Evolutionary conservation across 2,888 invertebrate genomes (phyloP), one percentile per base, ranked within the genome.

Genomic region (Macrophya alboannulata): DNA sequence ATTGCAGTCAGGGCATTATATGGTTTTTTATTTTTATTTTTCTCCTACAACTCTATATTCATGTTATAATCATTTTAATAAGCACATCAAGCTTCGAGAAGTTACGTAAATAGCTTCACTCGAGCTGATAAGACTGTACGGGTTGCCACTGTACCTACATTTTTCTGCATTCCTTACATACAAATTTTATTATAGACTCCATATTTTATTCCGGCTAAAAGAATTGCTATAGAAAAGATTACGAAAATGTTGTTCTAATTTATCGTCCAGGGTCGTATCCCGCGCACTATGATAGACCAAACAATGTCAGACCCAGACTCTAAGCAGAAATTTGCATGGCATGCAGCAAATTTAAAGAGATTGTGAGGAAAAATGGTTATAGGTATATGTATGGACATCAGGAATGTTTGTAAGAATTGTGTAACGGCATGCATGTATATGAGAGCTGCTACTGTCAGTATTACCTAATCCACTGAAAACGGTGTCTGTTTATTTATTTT

Each of bases 221-320:
- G 12, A 74, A 45, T 74, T n/a, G 9, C 45, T 71, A 21, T 31
- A 45, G 45, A 45, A 74, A 74, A 10, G 72, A 45, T 74, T 31
- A 74, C 45, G 72, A 31, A 74, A 74, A 74, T 45, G 25, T 43
- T 10, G 40, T 21, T 21, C 8, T 45, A 43, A 74, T 74, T 74
- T 21, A n/a, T 74, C 45, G 9, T 74, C 21, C 72, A 74, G 9
- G 43, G n/a, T 45, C 45, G 45, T 74, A n/a, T n/a, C n/a, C 21
- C n/a, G 45, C 21, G 12, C 68, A 37, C 68, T 37, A 68, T 37
- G n/a, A 25, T 74, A 74, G 72, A 45, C 45, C 9, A 43, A 74
- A 74, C 43, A 45, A 21, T 21, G 25, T 45, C 45, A 43, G 72
- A 43, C 1, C 31, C 37, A 31, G 17, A 68, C 37, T 68, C 31